phyloP scores from a whole-genome alignment of 2,797 vertebrate species.

The Podarcis siculus region DNA sequence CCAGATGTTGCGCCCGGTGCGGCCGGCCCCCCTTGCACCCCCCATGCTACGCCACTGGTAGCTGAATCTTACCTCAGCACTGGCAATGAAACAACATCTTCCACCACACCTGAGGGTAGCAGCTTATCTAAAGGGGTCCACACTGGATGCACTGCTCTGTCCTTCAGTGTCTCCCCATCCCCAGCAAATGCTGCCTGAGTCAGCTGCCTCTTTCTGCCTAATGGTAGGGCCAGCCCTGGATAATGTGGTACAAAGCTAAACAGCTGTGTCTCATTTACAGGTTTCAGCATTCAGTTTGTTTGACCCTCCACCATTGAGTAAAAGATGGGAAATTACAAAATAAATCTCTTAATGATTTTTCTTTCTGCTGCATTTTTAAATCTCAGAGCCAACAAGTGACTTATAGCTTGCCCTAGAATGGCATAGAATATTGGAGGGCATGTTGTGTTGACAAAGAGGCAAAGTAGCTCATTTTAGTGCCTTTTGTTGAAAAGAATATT shows the following conservation, averaged over 20 bases:
- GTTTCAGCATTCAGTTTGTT: neutral
- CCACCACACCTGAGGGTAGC: too few relatives aligned
- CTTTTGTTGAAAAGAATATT: slow-evolving; percentile 55
- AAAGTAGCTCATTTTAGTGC: slow-evolving; percentile 34
- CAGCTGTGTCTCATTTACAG: neutral
- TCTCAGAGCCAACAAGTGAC: neutral
- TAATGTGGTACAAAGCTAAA: neutral
- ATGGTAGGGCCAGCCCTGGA: neutral
- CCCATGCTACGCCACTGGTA: too few relatives aligned
- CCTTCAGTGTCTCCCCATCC: too few relatives aligned
- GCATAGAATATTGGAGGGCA: slow-evolving; percentile 23
- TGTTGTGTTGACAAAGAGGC: slow-evolving; percentile 35
- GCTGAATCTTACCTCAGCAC: too few relatives aligned
- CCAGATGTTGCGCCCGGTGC: too few relatives aligned
- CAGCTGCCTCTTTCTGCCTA: too few relatives aligned
- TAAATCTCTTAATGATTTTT: neutral
- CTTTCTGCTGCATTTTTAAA: neutral
- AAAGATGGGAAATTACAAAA: neutral
- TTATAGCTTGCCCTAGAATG: slow-evolving; percentile 1
- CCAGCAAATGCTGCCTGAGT: too few relatives aligned
- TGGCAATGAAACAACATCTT: too few relatives aligned
- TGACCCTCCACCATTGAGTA: neutral
- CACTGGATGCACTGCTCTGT: too few relatives aligned
- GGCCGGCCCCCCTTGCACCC: too few relatives aligned
- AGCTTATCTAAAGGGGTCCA: too few relatives aligned